These are phyloP conservation scores for Scytalopus superciliaris DNA, from an alignment of 2,113 vertebrate species.

Conservation along the genomic window DNA sequence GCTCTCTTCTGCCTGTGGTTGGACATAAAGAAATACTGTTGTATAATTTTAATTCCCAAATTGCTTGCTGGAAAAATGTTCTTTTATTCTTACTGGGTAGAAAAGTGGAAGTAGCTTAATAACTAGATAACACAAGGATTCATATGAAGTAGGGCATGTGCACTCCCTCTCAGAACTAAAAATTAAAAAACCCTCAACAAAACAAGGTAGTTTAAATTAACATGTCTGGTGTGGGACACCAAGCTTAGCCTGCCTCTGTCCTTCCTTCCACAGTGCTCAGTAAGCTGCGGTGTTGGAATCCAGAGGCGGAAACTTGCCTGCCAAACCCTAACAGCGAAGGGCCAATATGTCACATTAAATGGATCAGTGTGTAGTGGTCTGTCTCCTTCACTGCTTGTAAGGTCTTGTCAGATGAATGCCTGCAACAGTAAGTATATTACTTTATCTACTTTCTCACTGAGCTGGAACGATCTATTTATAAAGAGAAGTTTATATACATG, in stretches of 20 bases:
- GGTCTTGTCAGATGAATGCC: conserved; percentile 81
- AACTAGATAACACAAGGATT: neutral
- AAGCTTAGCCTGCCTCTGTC: neutral
- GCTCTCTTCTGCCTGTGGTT: neutral
- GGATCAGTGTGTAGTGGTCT: conserved; percentile 71
- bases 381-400: conserved; percentile 73
- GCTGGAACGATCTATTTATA: neutral
- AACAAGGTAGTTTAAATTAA: neutral
- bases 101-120: neutral
- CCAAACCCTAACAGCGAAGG: conserved; percentile 76
- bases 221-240: neutral
- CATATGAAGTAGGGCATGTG: neutral
- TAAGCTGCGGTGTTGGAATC: conserved; percentile 85
- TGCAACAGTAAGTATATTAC: conserved; percentile 83
- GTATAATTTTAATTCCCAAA: neutral
- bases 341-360: conserved; percentile 74
- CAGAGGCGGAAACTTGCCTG: conserved; percentile 83
- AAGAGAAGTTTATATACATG: neutral
- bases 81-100: neutral
- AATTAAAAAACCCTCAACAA: neutral
- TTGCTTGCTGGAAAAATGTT: neutral
- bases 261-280: conserved; percentile 82
- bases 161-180: neutral
- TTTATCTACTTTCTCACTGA: neutral
- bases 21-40: neutral